These are phyloP conservation scores for Enteromius unitaeniatus DNA, from an alignment of 2,797 vertebrate genomes.

Conservation along the genomic window DNA sequence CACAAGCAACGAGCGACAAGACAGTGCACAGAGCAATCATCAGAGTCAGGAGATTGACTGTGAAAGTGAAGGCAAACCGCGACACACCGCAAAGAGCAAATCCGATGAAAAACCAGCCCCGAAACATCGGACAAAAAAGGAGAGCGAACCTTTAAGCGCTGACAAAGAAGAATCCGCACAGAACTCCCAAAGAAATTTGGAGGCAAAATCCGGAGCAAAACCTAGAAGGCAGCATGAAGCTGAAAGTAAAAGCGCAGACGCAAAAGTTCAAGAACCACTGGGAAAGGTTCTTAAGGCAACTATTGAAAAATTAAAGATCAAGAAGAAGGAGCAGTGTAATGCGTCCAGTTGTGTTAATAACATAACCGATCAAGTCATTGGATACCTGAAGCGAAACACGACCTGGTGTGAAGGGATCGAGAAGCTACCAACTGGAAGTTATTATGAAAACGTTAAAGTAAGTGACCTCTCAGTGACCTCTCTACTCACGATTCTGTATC, in stretches of 20 bases:
- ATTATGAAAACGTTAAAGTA: conserved; percentile 78
- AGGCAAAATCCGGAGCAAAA: not conserved
- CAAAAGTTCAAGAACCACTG: not conserved
- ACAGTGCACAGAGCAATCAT: conserved; percentile 48
- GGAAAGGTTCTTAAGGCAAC: conserved; percentile 54
- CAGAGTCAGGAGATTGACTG: conserved; percentile 25
- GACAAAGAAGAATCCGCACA: not conserved
- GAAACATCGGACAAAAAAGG: not conserved
- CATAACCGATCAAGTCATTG: conserved; percentile 23
- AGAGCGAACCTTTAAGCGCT: not conserved
- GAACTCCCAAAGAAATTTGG: not conserved
- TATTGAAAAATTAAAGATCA: conserved; percentile 68
- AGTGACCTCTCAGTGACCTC: conserved; percentile 20
- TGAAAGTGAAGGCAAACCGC: conserved; percentile 33
- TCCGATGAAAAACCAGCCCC: not conserved
- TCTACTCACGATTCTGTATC: not conserved
- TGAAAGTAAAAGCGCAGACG: not conserved
- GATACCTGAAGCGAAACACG: conserved; percentile 54
- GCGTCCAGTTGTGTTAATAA: conserved; percentile 65
- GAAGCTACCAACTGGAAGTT: conserved; percentile 69
- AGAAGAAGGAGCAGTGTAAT: fast-evolving
- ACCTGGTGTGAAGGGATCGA: conserved; percentile 58
- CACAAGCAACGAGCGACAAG: not conserved
- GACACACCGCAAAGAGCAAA: not conserved
- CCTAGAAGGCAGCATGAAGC: not conserved